Conservation (phyloP, 2,797 vertebrate genomes). For the Clamator glandarius region DNA sequence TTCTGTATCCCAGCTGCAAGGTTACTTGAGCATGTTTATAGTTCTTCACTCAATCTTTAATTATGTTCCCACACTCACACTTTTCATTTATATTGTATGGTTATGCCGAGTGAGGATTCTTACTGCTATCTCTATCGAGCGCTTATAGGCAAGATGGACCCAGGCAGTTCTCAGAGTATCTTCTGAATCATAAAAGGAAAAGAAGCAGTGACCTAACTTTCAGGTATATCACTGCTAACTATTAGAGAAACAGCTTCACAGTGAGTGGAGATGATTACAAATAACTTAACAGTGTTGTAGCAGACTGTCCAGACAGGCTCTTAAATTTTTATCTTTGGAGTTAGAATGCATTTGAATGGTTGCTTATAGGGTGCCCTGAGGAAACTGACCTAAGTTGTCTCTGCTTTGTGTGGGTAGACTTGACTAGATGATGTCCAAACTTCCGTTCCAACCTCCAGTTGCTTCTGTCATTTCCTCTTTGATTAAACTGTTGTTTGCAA, state of each 20-base stretch:
- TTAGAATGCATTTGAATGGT: neutral
- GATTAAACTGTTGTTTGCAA: neutral
- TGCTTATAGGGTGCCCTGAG: neutral
- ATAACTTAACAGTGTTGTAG: neutral
- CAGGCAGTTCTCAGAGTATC: neutral
- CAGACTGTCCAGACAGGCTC: accelerated
- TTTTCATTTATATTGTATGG: neutral
- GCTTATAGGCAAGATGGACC: neutral
- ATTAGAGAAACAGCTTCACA: neutral
- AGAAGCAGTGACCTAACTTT: neutral
- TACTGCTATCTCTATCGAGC: neutral
- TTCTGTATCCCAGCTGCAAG: too few species aligned
- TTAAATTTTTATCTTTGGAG: neutral
- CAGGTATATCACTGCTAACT: neutral
- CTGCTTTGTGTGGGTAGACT: neutral
- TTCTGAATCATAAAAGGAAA: neutral
- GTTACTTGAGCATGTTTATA: too few species aligned
- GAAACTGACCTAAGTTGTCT: neutral
- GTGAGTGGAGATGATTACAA: neutral
- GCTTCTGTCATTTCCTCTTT: neutral
- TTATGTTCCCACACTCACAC: too few species aligned
- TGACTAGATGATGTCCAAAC: neutral
- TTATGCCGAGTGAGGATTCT: neutral
- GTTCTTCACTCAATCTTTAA: too few species aligned
- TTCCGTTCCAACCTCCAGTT: neutral